phyloP scores from a whole-genome alignment of 2,113 vertebrate genomes.

The Amphiprion percula region DNA sequence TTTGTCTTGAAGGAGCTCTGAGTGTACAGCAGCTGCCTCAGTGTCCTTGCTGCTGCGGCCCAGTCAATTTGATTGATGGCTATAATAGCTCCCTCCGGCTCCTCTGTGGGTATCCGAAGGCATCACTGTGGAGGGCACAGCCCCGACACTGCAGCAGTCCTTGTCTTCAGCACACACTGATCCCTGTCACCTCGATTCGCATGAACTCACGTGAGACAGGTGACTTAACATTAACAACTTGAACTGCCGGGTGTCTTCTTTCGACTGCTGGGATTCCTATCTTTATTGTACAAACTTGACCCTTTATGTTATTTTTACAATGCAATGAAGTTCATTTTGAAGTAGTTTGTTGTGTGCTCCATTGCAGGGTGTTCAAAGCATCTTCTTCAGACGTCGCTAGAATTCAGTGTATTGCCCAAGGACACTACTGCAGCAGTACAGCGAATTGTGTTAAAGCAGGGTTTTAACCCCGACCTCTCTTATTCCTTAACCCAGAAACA shows the following conservation, averaged over 20 bases:
- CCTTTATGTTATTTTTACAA: too few species aligned
- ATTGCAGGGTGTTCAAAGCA: conserved; percentile 1
- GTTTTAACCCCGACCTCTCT: not conserved
- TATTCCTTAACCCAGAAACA: conserved; percentile 1
- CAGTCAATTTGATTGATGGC: conserved; percentile 59
- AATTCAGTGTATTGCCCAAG: not conserved
- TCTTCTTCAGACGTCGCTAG: not conserved
- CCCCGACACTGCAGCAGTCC: conserved; percentile 35
- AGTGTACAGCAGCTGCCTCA: conserved; percentile 20
- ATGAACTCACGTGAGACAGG: not conserved
- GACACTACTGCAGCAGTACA: conserved; percentile 1
- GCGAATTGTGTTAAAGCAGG: not conserved
- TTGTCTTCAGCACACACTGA: not conserved
- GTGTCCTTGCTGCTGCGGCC: conserved; percentile 52
- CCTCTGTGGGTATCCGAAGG: conserved; percentile 29
- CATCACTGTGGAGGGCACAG: conserved; percentile 25
- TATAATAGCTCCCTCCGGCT: conserved; percentile 48
- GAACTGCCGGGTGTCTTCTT: not conserved
- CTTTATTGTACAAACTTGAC: too few species aligned
- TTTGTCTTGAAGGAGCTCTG: conserved; percentile 37
- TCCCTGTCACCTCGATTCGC: conserved; percentile 5
- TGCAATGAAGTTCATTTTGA: not conserved
- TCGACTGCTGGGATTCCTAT: too few species aligned
- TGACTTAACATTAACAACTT: conserved; percentile 3
- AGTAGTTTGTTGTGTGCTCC: not conserved